Evolutionary conservation across 2,888 invertebrate genomes (phyloP).

Genomic region (Coelinius sp.): DNA sequence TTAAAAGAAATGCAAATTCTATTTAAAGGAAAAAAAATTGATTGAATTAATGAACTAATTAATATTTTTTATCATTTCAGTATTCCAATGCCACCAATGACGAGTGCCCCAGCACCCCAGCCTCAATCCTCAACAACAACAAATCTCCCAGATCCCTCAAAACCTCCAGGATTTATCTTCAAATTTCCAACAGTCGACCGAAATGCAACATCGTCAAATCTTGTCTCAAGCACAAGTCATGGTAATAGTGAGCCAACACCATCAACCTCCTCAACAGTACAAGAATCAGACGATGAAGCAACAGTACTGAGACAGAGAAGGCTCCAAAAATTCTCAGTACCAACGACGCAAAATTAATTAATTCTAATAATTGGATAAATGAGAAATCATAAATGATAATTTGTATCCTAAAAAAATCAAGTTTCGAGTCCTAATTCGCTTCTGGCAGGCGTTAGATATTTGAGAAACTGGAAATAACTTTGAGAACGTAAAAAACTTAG

Average conservation of each 20-base stretch:
- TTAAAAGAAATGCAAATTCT: no score
- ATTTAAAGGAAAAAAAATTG: no score
- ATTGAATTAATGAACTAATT: background rate
- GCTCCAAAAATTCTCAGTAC: constrained; percentile 78
- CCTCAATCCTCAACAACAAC: constrained; percentile 10
- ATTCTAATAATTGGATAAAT: background rate
- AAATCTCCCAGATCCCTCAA: constrained; percentile 24
- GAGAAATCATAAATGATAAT: background rate
- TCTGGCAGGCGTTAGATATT: background rate
- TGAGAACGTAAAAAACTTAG: background rate
- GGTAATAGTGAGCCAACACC: constrained; percentile 59
- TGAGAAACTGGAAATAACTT: background rate
- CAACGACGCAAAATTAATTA: background rate
- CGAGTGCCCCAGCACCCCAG: constrained; percentile 33
- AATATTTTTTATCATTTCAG: constrained; percentile 47
- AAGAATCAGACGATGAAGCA: constrained; percentile 76
- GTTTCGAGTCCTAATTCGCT: background rate
- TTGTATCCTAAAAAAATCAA: background rate
- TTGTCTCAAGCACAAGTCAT: constrained; percentile 37
- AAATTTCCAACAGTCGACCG: constrained; percentile 33
- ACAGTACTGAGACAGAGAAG: constrained; percentile 79
- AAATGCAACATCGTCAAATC: constrained; percentile 38
- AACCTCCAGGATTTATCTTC: constrained; percentile 26
- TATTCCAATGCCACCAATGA: constrained; percentile 56
- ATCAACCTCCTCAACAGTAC: constrained; percentile 65